These are phyloP conservation scores for Scopus umbretta DNA, from an alignment of 2,113 vertebrate species.

Conservation along the genomic window DNA sequence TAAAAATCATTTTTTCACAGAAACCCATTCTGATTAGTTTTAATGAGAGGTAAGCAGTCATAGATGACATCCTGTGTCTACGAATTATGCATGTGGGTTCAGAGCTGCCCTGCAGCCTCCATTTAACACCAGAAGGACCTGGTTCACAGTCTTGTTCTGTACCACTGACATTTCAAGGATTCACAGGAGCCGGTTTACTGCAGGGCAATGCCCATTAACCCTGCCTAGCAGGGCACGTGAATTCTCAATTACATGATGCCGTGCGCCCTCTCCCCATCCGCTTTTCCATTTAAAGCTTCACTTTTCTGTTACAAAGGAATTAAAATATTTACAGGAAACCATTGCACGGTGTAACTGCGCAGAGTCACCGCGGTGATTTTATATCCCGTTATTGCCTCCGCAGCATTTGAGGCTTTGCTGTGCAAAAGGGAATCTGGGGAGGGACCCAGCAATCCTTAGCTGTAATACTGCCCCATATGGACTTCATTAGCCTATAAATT, in stretches of 20 bases:
- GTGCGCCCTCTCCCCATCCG: not conserved
- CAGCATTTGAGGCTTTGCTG: not conserved
- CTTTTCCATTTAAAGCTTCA: not conserved
- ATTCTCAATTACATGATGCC: not conserved
- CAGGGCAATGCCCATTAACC: slow-evolving; percentile 45
- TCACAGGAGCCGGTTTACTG: slow-evolving; percentile 1
- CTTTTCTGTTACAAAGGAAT: not conserved
- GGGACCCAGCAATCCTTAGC: not conserved
- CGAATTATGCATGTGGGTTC: not conserved
- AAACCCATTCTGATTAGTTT: not conserved
- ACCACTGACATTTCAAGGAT: slow-evolving; percentile 15
- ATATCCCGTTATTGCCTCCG: not conserved
- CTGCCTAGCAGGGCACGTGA: not conserved
- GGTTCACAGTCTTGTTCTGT: not conserved
- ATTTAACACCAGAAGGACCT: not conserved
- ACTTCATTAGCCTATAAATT: not conserved
- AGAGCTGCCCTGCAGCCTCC: slow-evolving; percentile 33
- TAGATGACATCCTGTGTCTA: slow-evolving; percentile 14
- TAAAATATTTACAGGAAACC: not conserved
- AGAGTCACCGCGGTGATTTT: not conserved
- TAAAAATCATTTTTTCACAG: slow-evolving; percentile 33
- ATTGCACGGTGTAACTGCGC: accelerated
- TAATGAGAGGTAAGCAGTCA: slow-evolving; percentile 10
- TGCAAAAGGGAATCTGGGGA: not conserved
- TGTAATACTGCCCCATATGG: not conserved